Percentiles rank a stretch among this genome's conserved stretches.
Evolutionary conservation across 1,140 invertebrate species (phyloP).

Genomic region (Probaryconus sp.): DNA sequence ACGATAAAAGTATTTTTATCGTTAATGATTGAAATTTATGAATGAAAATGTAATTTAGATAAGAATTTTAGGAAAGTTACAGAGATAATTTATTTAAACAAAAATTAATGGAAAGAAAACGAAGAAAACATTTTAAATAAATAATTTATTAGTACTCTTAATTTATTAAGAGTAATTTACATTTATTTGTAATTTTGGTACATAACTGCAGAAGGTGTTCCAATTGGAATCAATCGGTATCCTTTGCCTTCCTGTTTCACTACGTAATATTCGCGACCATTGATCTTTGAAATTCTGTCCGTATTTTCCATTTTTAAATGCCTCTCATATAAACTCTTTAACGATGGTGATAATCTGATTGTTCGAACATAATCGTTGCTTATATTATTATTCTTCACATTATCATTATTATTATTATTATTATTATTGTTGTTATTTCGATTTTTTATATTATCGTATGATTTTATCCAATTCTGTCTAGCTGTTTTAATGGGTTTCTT

Average conservation of each 20-base stretch:
- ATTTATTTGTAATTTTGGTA: slow-evolving; percentile 77
- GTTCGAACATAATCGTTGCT: slow-evolving; percentile 28
- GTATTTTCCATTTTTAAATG: slow-evolving; percentile 23
- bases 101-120: too few relatives aligned
- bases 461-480: slow-evolving; percentile 13
- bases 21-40: too few relatives aligned
- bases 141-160: too few relatives aligned
- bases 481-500: slow-evolving; percentile 1
- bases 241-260: slow-evolving; percentile 80
- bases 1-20: too few relatives aligned
- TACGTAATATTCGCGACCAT: slow-evolving; percentile 86
- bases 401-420: too few relatives aligned
- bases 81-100: too few relatives aligned
- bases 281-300: slow-evolving; percentile 80
- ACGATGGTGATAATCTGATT: slow-evolving; percentile 46
- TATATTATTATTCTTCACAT: neutral
- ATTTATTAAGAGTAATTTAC: too few relatives aligned
- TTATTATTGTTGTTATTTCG: neutral
- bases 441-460: neutral
- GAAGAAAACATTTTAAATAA: too few relatives aligned
- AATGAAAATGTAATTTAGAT: too few relatives aligned
- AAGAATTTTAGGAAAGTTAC: too few relatives aligned
- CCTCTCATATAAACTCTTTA: slow-evolving; percentile 36
- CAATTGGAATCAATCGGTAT: slow-evolving; percentile 82
- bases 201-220: slow-evolving; percentile 85